Evolutionary conservation across 2,797 vertebrate genomes (phyloP), one percentile per base, ranked within the genome.

Genomic region (Delichon dasypus): DNA sequence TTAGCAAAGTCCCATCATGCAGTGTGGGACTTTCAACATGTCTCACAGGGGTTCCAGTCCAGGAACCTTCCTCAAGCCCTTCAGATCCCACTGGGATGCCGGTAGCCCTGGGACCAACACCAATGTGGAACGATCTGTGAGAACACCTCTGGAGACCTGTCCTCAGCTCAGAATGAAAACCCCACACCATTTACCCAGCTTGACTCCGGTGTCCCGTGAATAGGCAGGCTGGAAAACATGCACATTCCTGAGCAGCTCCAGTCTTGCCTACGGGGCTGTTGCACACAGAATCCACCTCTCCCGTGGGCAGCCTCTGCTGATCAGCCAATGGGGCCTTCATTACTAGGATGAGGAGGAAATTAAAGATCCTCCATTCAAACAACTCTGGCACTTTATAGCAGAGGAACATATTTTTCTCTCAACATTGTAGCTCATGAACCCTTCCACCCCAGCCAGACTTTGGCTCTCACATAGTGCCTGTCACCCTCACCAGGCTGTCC

Each of bases 281-380:
- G 42, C 50, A 44, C 38, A 36, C 34, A 73, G 29, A 58, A 25
- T 22, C 54, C 6, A 1, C 26, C 29, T 48, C 29, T 72, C 15
- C 50, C 4, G 2, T 0, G 2, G 38, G 36, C 16, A 16, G 5
- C 23, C 42, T 61, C 42, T 0, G 0, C 72, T 73, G 32, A 40
- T 53, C 50, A 54, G 29, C 70, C 32, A 53, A 21, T 25, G 16
- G 13, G 25, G 47, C 42, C 26, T 48, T 78, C 16, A 3, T 42
- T 57, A 45, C 16, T 25, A 30, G 32, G 17, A 64, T 36, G 36
- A 90, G 62, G 29, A 40, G 25, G 25, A 89, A 48, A 70, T 38
- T 10, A 29, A 67, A 78, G 23, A 91, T 19, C 66, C 29, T 89
- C 72, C 15, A 36, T 45, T 40, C 42, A 38, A 85, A 26, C 68